These are phyloP conservation scores for Melanotaenia nigrans DNA, from an alignment of 2,797 vertebrate genomes.

Conservation along the genomic window DNA sequence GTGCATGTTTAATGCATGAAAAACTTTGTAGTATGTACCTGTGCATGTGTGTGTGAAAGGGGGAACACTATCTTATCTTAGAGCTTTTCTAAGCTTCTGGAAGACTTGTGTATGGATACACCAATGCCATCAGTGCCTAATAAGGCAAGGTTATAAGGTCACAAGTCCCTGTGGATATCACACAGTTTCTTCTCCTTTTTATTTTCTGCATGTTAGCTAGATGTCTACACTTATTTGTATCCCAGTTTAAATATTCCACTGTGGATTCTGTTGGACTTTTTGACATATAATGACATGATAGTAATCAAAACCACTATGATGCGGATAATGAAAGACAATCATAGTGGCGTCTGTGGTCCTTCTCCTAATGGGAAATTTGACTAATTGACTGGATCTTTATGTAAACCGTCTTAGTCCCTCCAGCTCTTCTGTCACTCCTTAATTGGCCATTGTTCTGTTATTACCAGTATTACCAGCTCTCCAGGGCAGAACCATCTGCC, in stretches of 20 bases:
- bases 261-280: slow-evolving; percentile 13
- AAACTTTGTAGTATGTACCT: slow-evolving; percentile 35
- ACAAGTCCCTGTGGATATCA: slow-evolving; percentile 14
- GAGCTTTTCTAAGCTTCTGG: slow-evolving; percentile 30
- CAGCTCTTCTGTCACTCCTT: slow-evolving; percentile 66
- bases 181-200: neutral
- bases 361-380: slow-evolving; percentile 65
- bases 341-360: slow-evolving; percentile 62
- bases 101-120: slow-evolving; percentile 20
- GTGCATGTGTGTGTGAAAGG: neutral
- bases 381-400: slow-evolving; percentile 76
- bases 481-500: slow-evolving; percentile 75
- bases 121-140: slow-evolving; percentile 19
- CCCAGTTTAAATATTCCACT: neutral
- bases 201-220: slow-evolving; percentile 8
- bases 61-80: neutral
- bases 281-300: slow-evolving; percentile 25
- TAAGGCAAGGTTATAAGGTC: slow-evolving; percentile 33
- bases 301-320: slow-evolving; percentile 45
- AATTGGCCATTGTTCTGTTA: slow-evolving; percentile 78
- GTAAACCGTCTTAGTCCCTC: slow-evolving; percentile 64
- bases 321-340: slow-evolving; percentile 56
- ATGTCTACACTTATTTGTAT: slow-evolving; percentile 6
- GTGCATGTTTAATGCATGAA: slow-evolving; percentile 65
- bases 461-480: slow-evolving; percentile 72